Evolutionary conservation across 2,113 vertebrate species (phyloP), one percentile per base, ranked within the genome.

Genomic region (Dunckerocampus dactyliophorus): DNA sequence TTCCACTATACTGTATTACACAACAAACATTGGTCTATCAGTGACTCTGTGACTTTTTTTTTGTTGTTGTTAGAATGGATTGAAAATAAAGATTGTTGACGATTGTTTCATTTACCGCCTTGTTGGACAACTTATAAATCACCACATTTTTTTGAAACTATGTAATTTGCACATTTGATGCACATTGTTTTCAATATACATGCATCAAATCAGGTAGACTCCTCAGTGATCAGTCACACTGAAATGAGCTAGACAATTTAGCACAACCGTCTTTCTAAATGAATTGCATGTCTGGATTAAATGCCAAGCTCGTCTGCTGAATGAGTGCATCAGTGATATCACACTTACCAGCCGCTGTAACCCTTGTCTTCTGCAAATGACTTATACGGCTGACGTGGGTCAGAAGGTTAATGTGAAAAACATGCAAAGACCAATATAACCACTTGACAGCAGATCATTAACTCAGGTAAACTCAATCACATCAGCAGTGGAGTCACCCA

Each of bases 211-310:
- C 48, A 65, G 67, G 69, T 76, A 39, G 7, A 4, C 57, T 37
- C 48, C 48, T 49, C 17, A 9, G 17, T 24, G 24, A 71, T 76
- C 55, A 45, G 56, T 75, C 71, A 58, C 49, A 45, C 58, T 77
- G 74, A 52, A 68, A 82, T 63, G 20, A 63, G 83, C 76, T 63
- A 24, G 78, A 78, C 80, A 72, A 60, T 69, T 82, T 79, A 72
- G 69, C 62, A 59, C 68, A 55, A 71, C 62, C 81, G 76, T 75
- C 71, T 50, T 64, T 22, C 21, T 58, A 47, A 61, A 58, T 63
- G 51, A 73, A 60, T 64, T 64, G 59, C 70, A 71, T 16, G 73
- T 76, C 61, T 47, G 57, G 61, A 74, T 78, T 69, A 84, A 87
- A 85, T 83, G 81, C 61, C 83, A 82, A 64, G 50, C 69, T 76